phyloP scores from a whole-genome alignment of 2,888 invertebrate genomes.

The Agrotis clavis region DNA sequence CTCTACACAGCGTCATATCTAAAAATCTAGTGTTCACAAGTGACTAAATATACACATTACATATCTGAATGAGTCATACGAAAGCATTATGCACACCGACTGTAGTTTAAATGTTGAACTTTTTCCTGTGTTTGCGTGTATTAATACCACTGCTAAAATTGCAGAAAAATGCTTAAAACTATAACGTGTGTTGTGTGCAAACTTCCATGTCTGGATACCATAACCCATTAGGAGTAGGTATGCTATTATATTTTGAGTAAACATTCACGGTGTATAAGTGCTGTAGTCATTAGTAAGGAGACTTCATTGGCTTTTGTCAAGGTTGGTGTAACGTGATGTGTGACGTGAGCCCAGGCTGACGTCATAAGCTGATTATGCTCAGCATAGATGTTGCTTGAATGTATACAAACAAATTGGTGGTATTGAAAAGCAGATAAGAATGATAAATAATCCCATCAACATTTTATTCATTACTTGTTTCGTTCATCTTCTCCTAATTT shows the following conservation, averaged over 20 bases:
- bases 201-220: conserved; percentile 13
- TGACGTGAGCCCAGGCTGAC: conserved; percentile 53
- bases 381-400: conserved; percentile 22
- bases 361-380: conserved; percentile 60
- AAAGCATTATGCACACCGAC: conserved; percentile 7
- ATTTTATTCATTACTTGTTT: neutral
- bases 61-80: conserved; percentile 26
- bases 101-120: conserved; percentile 24
- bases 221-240: conserved; percentile 26
- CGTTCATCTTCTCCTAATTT: neutral
- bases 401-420: conserved; percentile 27
- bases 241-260: conserved; percentile 50
- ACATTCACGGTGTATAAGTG: conserved; percentile 48
- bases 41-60: neutral
- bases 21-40: conserved; percentile 12
- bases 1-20: conserved; percentile 25
- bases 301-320: conserved; percentile 62
- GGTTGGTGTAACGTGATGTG: conserved; percentile 54
- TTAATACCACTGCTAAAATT: neutral
- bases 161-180: conserved; percentile 17
- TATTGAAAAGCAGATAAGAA: conserved; percentile 25
- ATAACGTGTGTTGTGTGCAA: neutral
- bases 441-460: conserved; percentile 1
- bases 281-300: conserved; percentile 60
- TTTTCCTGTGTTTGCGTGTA: conserved; percentile 24